Base-by-base conservation (phyloP, 1,140 invertebrate species). In the Wasmannia auropunctata region DNA sequence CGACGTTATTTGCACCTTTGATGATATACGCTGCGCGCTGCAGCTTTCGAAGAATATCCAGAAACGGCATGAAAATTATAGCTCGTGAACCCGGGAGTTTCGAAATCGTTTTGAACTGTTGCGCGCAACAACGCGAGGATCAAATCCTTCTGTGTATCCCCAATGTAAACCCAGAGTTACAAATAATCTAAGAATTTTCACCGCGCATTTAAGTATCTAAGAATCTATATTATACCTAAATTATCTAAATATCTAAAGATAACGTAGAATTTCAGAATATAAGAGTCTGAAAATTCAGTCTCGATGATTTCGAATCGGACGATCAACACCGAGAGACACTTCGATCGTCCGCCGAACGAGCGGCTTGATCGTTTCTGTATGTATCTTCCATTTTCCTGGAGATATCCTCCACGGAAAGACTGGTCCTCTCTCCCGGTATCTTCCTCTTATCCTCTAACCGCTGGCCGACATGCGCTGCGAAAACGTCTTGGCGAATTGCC, bases 401-500 rank as follows among this genome's bases (percentile, higher is more conserved):
- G 51, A 46, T 72, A 58, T 60, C 22, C n/a, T 43, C 6, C 25
- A 46, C 43, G 72, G 79, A 85, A 56, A 69, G 40, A 69, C 49
- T 37, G 62, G 40, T 86, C 49, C 60, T 46, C 63, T 28, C 49
- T n/a, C 49, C 8, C n/a, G 62, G 31, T 77, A 72, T 81, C 58
- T 85, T 75, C 60, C 70, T 34, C 54, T 54, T 67, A 37, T 40
- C 31, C 49, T 67, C 46, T 75, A 80, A 60, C 51, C 72, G 28
- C 69, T 69, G 34, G 28, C 56, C 86, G 40, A 56, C 43, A 46
- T 72, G 77, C 75, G 58, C 46, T 63, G 75, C 28, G 70, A 69
- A 87, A 79, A 63, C 74, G 14, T 86, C 37, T 88, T 77, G 63
- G 72, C 76, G 77, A 87, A 83, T 88, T 76, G 77, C 77, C 86